A percentile compares a stretch with the other conserved stretches of the same genome.
Evolutionary conservation across 23 tunicate species (phyloP).

Genomic region (Aplidium turbinatum): DNA sequence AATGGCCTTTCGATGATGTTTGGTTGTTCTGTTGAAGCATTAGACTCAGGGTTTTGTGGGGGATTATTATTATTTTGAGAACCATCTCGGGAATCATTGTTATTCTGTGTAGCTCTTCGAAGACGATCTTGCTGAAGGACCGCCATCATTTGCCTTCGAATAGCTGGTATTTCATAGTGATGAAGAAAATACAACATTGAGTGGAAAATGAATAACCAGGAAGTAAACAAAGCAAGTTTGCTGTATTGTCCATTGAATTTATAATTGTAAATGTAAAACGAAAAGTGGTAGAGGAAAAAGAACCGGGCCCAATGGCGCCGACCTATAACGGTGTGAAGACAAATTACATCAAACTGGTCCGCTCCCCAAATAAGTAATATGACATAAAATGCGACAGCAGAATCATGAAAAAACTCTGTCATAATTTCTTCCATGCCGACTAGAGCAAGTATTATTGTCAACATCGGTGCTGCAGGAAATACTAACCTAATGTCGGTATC

Average conservation of each 20-base stretch:
- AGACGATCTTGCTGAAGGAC: conserved; percentile 26
- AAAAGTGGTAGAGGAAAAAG: conserved; percentile 93
- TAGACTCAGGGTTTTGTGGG: too few species aligned
- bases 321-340: conserved; percentile 84
- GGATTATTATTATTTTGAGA: too few species aligned
- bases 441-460: conserved; percentile 88
- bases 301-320: conserved; percentile 93
- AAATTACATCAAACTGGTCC: conserved; percentile 88
- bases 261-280: conserved; percentile 89
- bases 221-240: conserved; percentile 82
- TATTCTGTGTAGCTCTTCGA: background rate
- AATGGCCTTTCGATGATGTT: too few species aligned
- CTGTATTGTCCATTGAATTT: conserved; percentile 91
- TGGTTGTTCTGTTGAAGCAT: too few species aligned
- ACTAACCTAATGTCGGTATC: conserved; percentile 68
- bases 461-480: conserved; percentile 88
- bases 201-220: conserved; percentile 91
- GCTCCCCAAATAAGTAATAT: conserved; percentile 91
- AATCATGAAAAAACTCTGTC: conserved; percentile 96
- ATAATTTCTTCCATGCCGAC: conserved; percentile 98
- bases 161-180: conserved; percentile 95
- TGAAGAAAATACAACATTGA: conserved; percentile 94
- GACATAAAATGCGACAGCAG: conserved; percentile 93
- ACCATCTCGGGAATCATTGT: background rate
- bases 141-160: conserved; percentile 61